These are phyloP conservation scores for Sebastes umbrosus DNA, from an alignment of 2,797 vertebrate species.

Conservation along the genomic window DNA sequence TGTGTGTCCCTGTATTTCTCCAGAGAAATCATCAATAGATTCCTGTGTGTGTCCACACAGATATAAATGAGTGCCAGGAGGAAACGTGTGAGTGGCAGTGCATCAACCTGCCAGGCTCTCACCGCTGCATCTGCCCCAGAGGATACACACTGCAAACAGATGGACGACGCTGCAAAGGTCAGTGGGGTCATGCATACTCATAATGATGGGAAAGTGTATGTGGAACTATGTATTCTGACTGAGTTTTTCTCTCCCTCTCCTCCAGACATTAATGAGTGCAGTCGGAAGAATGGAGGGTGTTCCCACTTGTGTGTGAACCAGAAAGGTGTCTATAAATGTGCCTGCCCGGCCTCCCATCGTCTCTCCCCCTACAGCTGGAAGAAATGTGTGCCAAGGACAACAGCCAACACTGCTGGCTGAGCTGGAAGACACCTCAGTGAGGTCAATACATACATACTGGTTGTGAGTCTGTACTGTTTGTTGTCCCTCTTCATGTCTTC, in stretches of 20 bases:
- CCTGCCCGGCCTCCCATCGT: slow-evolving; percentile 63
- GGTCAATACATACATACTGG: background rate
- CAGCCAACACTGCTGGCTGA: slow-evolving; percentile 22
- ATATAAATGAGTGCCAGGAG: slow-evolving; percentile 73
- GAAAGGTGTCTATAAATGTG: slow-evolving; percentile 69
- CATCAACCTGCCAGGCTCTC: slow-evolving; percentile 73
- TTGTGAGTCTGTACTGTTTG: background rate
- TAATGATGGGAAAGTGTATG: background rate
- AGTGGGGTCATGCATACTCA: background rate
- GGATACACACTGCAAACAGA: slow-evolving; percentile 64
- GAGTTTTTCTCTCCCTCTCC: background rate
- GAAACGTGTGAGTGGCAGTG: slow-evolving; percentile 71
- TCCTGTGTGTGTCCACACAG: slow-evolving; percentile 45
- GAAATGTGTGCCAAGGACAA: slow-evolving; percentile 61
- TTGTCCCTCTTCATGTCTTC: background rate
- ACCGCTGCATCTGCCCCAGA: slow-evolving; percentile 72
- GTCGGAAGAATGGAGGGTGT: slow-evolving; percentile 69
- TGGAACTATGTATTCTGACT: background rate
- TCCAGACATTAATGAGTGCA: slow-evolving; percentile 77
- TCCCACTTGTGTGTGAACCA: slow-evolving; percentile 77
- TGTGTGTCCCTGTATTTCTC: background rate
- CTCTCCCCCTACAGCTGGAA: slow-evolving; percentile 70
- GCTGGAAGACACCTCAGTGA: background rate
- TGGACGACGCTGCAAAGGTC: slow-evolving; percentile 64
- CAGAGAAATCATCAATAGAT: background rate